phyloP scores from a whole-genome alignment of 2,888 invertebrate genomes.

The Lapara coniferarum region DNA sequence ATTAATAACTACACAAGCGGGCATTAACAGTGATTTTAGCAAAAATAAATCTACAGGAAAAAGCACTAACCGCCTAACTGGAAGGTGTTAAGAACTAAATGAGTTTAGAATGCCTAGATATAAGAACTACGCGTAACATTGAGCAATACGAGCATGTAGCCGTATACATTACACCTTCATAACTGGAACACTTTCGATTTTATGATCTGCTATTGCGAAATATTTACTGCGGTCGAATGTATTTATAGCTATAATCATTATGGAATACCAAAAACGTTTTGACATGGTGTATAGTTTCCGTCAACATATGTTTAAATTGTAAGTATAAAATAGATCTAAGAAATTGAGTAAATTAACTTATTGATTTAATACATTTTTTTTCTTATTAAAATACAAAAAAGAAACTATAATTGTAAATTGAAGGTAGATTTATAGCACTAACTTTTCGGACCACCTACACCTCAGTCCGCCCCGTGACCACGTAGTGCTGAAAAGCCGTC shows the following conservation, averaged over 20 bases:
- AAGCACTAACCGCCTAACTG: not conserved
- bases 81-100: not conserved
- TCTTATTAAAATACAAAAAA: too few species aligned
- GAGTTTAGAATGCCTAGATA: conserved; percentile 11
- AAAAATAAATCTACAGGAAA: not conserved
- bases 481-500: too few species aligned
- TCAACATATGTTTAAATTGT: too few species aligned
- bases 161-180: conserved; percentile 24
- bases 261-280: not conserved
- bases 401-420: too few species aligned
- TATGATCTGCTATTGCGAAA: conserved; percentile 12
- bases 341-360: too few species aligned
- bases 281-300: too few species aligned
- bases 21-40: not conserved
- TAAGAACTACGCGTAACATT: conserved; percentile 15
- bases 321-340: too few species aligned
- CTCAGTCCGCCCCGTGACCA: too few species aligned
- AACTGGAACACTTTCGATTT: conserved; percentile 21
- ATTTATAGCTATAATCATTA: not conserved
- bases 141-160: conserved; percentile 19
- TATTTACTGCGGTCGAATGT: not conserved
- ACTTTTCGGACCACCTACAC: too few species aligned
- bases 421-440: too few species aligned
- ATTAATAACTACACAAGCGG: not conserved
- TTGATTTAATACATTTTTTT: too few species aligned